Evolutionary conservation across 2,888 invertebrate genomes (phyloP), one percentile per base, ranked within the genome.

Genomic region (Margaritifera margaritifera): DNA sequence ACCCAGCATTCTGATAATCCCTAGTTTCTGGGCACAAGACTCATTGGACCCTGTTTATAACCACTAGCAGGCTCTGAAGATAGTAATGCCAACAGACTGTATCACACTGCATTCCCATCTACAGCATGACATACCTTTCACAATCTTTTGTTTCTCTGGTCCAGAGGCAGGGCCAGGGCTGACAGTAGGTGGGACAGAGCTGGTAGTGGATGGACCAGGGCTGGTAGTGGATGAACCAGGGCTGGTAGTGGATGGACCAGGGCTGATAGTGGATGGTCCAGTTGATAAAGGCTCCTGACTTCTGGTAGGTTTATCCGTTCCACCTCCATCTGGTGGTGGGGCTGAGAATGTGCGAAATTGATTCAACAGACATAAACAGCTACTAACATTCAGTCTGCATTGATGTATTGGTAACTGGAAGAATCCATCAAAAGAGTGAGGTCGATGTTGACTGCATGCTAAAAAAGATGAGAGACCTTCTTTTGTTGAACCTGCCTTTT

Each of bases 111-210:
- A 42, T 58, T 58, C 18, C n/a, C 31, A 58, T 27, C 6, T 58
- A 27, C 24, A 22, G 19, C 31, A 11, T 11, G 19, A 18, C n/a
- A 24, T 57, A 64, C 64, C 64, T 58, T 64, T 64, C 31, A 64
- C 50, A 58, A 64, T 50, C 51, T 64, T 64, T 6, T 55, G 64
- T 22, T 56, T 19, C 51, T 64, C 42, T 64, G 64, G 15, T 25
- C 42, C 56, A 19, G 22, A 19, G 31, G 18, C 51, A 18, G 62
- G 20, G 20, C 27, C 55, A 18, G 31, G 20, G 11, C 55, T 25
- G 55, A 31, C 24, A 31, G 25, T 31, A 55, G 22, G 20, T 55
- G 63, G 55, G 3, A 50, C 25, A n/a, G 56, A n/a, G 20, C 51
- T 27, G 42, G 42, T 19, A 6, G 64, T 11, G 20, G 31, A 6